Evolutionary conservation across 1,140 invertebrate species (phyloP).

Genomic region (Trypoxylus dichotomus): DNA sequence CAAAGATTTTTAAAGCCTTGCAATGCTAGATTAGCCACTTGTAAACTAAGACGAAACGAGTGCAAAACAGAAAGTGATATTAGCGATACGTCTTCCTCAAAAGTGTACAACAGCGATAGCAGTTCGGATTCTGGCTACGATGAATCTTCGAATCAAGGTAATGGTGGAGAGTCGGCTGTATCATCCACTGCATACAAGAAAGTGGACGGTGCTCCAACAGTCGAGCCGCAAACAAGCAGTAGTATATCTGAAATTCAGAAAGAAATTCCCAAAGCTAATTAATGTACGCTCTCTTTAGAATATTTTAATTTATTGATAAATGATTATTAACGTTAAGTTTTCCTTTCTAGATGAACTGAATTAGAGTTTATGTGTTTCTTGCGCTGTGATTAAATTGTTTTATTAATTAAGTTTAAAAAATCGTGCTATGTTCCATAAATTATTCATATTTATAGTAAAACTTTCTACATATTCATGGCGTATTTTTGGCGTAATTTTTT

Average conservation of each 20-base stretch:
- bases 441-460: conserved; percentile 29
- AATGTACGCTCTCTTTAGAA: conserved; percentile 47
- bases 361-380: conserved; percentile 38
- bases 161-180: conserved; percentile 34
- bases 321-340: conserved; percentile 40
- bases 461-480: conserved; percentile 16
- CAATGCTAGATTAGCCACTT: conserved; percentile 49
- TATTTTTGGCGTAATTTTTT: conserved; percentile 32
- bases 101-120: conserved; percentile 59
- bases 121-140: conserved; percentile 68
- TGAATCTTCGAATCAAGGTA: conserved; percentile 62
- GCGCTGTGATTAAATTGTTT: conserved; percentile 28
- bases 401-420: conserved; percentile 20
- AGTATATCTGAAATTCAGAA: conserved; percentile 43
- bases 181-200: conserved; percentile 34
- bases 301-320: conserved; percentile 48
- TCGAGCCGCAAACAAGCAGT: conserved; percentile 35
- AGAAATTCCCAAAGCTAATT: conserved; percentile 40
- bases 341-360: conserved; percentile 33
- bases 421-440: conserved; percentile 9
- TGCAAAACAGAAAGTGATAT: conserved; percentile 39
- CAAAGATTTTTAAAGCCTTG: conserved; percentile 65
- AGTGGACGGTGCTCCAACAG: conserved; percentile 22
- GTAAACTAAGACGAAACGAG: conserved; percentile 37
- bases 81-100: conserved; percentile 43